Conservation (phyloP, 1,140 invertebrate species). For the Scaptomyza montana region DNA sequence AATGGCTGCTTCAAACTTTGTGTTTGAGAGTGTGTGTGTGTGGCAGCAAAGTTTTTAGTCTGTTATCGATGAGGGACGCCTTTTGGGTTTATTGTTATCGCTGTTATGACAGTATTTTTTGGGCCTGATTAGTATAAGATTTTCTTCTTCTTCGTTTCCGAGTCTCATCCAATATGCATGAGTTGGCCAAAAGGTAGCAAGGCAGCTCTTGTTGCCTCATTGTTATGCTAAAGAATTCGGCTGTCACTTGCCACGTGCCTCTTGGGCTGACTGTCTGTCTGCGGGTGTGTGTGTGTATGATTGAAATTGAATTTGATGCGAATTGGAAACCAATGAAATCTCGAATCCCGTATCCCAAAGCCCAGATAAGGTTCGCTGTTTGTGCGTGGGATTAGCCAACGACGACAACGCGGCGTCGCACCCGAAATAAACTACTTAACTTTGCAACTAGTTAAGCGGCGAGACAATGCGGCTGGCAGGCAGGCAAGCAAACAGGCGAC, state of each 20-base stretch:
- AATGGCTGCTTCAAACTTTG: conserved; percentile 33
- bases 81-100: conserved; percentile 59
- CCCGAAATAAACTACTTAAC: conserved; percentile 75
- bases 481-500: conserved; percentile 18
- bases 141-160: conserved; percentile 3
- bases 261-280: not conserved
- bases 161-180: conserved; percentile 73
- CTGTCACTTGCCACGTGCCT: conserved; percentile 77
- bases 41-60: conserved; percentile 8
- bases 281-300: conserved; percentile 45
- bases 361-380: conserved; percentile 41
- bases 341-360: not conserved
- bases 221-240: conserved; percentile 75
- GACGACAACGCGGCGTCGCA: conserved; percentile 30
- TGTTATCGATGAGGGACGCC: conserved; percentile 32
- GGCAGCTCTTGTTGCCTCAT: conserved; percentile 22
- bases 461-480: conserved; percentile 55
- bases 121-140: conserved; percentile 61
- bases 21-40: not conserved
- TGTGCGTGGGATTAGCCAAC: conserved; percentile 63
- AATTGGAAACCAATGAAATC: conserved; percentile 28
- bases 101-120: conserved; percentile 68
- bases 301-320: conserved; percentile 73
- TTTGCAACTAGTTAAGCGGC: conserved; percentile 78
- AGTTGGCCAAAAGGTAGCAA: conserved; percentile 65